A percentile compares a stretch with the other conserved stretches of the same genome.
phyloP scores from a whole-genome alignment of 2,797 vertebrate genomes.

The Telmatherina bonti region DNA sequence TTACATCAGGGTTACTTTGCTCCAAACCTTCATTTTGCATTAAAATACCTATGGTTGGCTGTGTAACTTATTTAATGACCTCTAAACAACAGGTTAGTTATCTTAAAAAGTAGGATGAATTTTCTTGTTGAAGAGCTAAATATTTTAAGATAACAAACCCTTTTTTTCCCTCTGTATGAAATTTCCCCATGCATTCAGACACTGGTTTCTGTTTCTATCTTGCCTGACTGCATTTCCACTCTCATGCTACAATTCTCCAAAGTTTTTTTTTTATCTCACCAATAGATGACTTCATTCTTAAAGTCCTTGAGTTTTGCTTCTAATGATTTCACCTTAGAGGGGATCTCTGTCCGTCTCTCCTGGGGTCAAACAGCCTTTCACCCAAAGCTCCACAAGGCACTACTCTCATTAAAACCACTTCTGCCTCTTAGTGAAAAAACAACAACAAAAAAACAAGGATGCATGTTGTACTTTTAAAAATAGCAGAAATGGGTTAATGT shows the following conservation, averaged over 20 bases:
- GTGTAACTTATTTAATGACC: neutral
- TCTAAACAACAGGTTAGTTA: neutral
- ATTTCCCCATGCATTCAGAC: slow-evolving; percentile 1
- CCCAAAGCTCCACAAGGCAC: slow-evolving; percentile 18
- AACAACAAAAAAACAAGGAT: slow-evolving; percentile 31
- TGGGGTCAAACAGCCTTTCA: slow-evolving; percentile 48
- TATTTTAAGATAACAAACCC: slow-evolving; percentile 4
- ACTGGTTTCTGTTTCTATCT: slow-evolving; percentile 37
- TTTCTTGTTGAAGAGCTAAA: slow-evolving; percentile 8
- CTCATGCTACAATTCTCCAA: slow-evolving; percentile 30
- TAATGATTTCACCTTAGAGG: slow-evolving; percentile 64
- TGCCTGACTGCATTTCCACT: slow-evolving; percentile 29
- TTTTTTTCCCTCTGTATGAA: neutral
- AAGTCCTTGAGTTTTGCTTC: slow-evolving; percentile 46
- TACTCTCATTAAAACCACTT: slow-evolving; percentile 43
- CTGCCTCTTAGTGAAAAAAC: slow-evolving; percentile 20
- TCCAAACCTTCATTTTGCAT: neutral
- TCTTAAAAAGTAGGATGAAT: neutral
- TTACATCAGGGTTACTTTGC: neutral
- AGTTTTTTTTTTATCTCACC: slow-evolving; percentile 32
- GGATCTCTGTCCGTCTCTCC: slow-evolving; percentile 38
- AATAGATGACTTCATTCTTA: slow-evolving; percentile 40
- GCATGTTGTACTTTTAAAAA: slow-evolving; percentile 16
- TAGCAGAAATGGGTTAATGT: slow-evolving; percentile 41
- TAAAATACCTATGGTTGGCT: neutral